A percentile compares a stretch with the other conserved stretches of the same genome.
Evolutionary conservation across 2,797 vertebrate genomes (phyloP).

Genomic region (Argya squamiceps): DNA sequence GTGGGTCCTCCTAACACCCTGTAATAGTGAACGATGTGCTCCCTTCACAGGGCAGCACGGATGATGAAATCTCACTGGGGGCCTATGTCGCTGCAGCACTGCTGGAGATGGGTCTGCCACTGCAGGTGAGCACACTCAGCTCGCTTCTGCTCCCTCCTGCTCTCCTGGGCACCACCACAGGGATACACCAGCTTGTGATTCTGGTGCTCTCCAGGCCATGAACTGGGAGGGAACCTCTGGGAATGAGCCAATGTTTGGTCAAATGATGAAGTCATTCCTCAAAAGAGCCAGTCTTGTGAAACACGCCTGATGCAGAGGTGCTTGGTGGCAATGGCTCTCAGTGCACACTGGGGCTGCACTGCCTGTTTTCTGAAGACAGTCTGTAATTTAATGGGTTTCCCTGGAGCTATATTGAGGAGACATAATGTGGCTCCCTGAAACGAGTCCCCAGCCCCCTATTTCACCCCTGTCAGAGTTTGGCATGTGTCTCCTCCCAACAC

Average conservation of each 20-base stretch:
- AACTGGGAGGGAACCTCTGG: background rate
- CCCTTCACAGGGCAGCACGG: slow-evolving; percentile 39
- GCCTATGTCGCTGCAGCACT: slow-evolving; percentile 64
- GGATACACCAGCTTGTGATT: background rate
- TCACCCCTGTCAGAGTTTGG: background rate
- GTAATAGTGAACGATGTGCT: background rate
- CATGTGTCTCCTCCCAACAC: background rate
- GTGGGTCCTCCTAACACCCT: background rate
- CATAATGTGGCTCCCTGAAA: background rate
- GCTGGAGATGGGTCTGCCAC: slow-evolving; percentile 60
- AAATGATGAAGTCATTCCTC: background rate
- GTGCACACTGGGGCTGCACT: accelerated
- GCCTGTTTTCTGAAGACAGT: background rate
- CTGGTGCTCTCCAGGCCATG: background rate
- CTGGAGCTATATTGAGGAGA: background rate
- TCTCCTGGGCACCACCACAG: accelerated
- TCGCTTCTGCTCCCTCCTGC: background rate
- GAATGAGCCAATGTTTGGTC: background rate
- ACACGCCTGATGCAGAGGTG: background rate
- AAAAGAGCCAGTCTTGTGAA: background rate
- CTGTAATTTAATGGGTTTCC: background rate
- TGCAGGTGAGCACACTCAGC: background rate
- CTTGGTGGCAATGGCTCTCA: background rate
- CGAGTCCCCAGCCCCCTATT: background rate
- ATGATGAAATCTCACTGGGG: slow-evolving; percentile 68